These are phyloP conservation scores for Callaeas wilsoni DNA, from an alignment of 2,113 vertebrate species.

Conservation along the genomic window DNA sequence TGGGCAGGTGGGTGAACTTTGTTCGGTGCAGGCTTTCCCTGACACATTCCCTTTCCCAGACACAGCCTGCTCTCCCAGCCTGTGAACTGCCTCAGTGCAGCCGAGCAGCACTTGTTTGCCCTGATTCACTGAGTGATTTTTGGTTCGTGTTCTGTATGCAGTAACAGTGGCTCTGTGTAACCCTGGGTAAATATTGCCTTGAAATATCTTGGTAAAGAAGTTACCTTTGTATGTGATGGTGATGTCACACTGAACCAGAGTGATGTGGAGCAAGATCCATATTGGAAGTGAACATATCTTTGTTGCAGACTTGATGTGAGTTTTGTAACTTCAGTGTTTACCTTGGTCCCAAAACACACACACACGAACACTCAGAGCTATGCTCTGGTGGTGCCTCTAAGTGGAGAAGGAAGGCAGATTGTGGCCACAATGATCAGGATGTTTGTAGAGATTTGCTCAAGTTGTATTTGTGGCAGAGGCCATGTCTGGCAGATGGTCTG, in stretches of 20 bases:
- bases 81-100: background rate
- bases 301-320: background rate
- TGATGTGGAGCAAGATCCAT: background rate
- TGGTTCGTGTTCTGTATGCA: background rate
- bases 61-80: background rate
- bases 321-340: background rate
- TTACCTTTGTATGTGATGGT: background rate
- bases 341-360: background rate
- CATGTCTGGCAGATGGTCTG: background rate
- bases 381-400: background rate
- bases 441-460: background rate
- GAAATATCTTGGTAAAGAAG: background rate
- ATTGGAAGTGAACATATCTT: background rate
- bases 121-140: background rate
- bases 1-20: background rate
- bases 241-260: background rate
- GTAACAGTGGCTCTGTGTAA: background rate
- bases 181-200: background rate
- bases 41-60: background rate
- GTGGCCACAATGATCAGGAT: background rate
- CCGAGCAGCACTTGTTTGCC: background rate
- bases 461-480: background rate
- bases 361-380: background rate
- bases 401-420: background rate
- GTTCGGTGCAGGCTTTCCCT: background rate